Base-by-base conservation (phyloP, 2,797 vertebrate genomes). In the Menidia menidia region DNA sequence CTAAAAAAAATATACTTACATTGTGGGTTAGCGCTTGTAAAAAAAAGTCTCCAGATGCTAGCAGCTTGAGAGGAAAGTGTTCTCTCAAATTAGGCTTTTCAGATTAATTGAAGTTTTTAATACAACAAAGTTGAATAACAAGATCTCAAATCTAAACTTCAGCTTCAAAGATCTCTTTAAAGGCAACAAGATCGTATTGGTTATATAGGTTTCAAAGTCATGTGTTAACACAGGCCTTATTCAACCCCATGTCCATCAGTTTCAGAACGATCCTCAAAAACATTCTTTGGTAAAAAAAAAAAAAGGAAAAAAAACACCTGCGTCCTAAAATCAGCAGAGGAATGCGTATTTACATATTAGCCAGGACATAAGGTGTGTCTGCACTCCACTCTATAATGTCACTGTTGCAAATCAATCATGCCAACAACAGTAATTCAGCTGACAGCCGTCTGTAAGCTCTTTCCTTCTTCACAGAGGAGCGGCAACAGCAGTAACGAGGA, bases 351-450 rank as follows among this genome's bases (percentile, higher is more conserved):
- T 68, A 55, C 30, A 33, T 67, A 63, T 68, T 31, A n/a, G 42
- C 57, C 42, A 39, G 35, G 35, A 39, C 8, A 8, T 42, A 30
- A 87, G 62, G 58, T 77, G 76, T 68, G 77, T 63, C 62, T 43
- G 44, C 6, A 5, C 44, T 61, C 11, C 51, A 47, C 57, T 35
- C 65, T 43, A 43, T 68, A 64, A 59, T 64, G 74, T 67, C 60
- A 45, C 58, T 73, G 70, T 61, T 64, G 59, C 56, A 77, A 57
- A 84, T 87, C 77, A 87, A 74, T 87, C 81, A 83, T 53, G 70
- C 69, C 58, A 78, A 75, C 66, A 67, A 48, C 78, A 68, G 65
- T 64, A 45, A 73, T 83, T 80, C 44, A 42, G 68, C 70, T 76
- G 75, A 81, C 80, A 73, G 80, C 56, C 4, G 42, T 66, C 79